phyloP scores from a whole-genome alignment of 1,140 invertebrate species.

The Penaeus indicus region DNA sequence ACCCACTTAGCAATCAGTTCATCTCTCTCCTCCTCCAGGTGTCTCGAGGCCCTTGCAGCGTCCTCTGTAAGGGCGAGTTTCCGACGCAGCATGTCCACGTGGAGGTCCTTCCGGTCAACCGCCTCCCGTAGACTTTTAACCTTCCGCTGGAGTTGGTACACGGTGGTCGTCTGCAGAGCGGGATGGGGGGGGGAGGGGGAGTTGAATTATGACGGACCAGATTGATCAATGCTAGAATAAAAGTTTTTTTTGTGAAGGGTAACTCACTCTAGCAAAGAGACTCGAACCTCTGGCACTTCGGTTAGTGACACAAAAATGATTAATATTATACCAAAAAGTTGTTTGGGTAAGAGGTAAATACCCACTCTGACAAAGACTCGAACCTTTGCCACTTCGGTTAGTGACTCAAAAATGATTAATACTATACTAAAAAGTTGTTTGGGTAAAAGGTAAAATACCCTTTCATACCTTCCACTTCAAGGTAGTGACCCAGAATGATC shows the following conservation, averaged over 20 bases:
- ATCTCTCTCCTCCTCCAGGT: conserved; percentile 58
- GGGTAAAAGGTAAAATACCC: too few relatives aligned
- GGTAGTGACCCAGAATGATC: too few relatives aligned
- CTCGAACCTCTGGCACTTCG: background rate
- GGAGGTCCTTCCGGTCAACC: conserved; percentile 89
- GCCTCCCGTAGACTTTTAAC: conserved; percentile 87
- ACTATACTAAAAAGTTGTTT: too few relatives aligned
- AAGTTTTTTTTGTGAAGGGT: background rate
- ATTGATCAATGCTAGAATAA: too few relatives aligned
- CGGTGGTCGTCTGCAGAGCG: conserved; percentile 79
- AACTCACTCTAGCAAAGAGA: background rate
- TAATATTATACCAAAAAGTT: too few relatives aligned
- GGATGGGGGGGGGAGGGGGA: background rate
- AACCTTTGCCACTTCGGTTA: too few relatives aligned
- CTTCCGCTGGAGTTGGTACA: conserved; percentile 86
- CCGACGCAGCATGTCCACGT: conserved; percentile 87
- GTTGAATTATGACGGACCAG: background rate
- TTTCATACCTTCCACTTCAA: too few relatives aligned
- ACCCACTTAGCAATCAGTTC: conserved; percentile 53
- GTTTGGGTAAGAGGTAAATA: too few relatives aligned
- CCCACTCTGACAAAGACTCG: too few relatives aligned
- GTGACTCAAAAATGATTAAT: too few relatives aligned
- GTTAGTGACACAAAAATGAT: too few relatives aligned
- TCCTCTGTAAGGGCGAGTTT: conserved; percentile 86
- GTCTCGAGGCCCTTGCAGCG: conserved; percentile 58